Evolutionary conservation across 2,797 vertebrate species (phyloP), one percentile per base, ranked within the genome.

Genomic region (Telmatherina bonti): DNA sequence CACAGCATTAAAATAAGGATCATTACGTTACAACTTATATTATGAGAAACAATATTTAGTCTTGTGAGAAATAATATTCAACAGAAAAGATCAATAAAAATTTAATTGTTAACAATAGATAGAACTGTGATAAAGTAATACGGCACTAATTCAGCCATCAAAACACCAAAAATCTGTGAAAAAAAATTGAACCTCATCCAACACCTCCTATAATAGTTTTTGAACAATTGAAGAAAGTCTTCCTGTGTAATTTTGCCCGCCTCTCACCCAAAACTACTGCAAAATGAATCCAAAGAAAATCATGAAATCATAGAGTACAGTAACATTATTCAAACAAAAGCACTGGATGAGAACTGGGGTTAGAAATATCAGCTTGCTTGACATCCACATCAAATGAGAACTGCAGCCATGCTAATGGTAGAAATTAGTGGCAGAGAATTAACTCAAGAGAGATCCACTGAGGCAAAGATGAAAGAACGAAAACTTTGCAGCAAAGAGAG

Each of bases 281-380:
- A 93, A 95, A 95, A 90, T 77, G 87, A 94, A 70, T 83, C 26
- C 22, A 77, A 79, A 91, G 93, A 88, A 92, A 93, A 89, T 43
- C 33, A 67, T 80, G 55, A 94, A 95, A 93, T 87, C 86, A 92
- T 83, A 85, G 52, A 74, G 77, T 90, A 90, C 72, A 79, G 76
- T 59, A 87, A 80, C 78, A 88, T 93, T 94, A 93, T 94, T 94
- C 90, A 94, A 96, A 93, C 89, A 64, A 91, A 95, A 95, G 89
- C 88, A 95, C 95, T 94, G 91, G 95, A 96, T 95, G 94, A 96
- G 93, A 95, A 94, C 92, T 90, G 93, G 94, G 93, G 95, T 97
- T 96, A 98, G 97, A 99, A 99, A 99, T 99, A 98, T 97, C 96
- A 93, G 94, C 93, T 96, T 93, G 90, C 96, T 95, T 94, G 97